Percentiles rank a stretch among this genome's conserved stretches.
phyloP scores from a whole-genome alignment of 35 echinoderm and acorn worm species.

The Apostichopus parvimensis region DNA sequence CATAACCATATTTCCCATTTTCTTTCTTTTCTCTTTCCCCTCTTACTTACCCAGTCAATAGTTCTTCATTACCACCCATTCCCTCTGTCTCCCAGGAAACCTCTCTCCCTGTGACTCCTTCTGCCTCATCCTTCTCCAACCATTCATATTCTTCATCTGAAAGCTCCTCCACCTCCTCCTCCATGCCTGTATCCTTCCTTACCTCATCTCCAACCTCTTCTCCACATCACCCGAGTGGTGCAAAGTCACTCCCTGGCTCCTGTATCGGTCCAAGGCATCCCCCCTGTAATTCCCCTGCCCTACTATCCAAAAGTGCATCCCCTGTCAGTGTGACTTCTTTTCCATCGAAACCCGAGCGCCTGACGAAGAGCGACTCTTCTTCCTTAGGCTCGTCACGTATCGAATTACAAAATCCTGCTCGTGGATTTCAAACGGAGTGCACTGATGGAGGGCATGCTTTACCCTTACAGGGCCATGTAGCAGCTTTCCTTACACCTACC shows the following conservation, averaged over 20 bases:
- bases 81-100: neutral
- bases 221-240: neutral
- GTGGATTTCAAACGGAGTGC: neutral
- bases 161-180: neutral
- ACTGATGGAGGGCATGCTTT: neutral
- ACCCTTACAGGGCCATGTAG: neutral
- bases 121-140: neutral
- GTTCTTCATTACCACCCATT: neutral
- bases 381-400: too few relatives aligned
- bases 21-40: neutral
- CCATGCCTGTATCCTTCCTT: neutral
- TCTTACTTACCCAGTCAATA: neutral
- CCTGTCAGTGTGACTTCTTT: too few relatives aligned
- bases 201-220: neutral
- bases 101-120: neutral
- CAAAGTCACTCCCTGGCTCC: neutral
- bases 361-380: too few relatives aligned
- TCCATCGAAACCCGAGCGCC: too few relatives aligned
- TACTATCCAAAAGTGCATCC: too few relatives aligned
- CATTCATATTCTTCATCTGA: neutral
- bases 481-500: conserved; percentile 6
- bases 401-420: neutral
- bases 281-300: too few relatives aligned
- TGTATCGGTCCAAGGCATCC: neutral
- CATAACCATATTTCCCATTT: too few relatives aligned